phyloP scores from a whole-genome alignment of 2,797 vertebrate species.

The Hipposideros larvatus region DNA sequence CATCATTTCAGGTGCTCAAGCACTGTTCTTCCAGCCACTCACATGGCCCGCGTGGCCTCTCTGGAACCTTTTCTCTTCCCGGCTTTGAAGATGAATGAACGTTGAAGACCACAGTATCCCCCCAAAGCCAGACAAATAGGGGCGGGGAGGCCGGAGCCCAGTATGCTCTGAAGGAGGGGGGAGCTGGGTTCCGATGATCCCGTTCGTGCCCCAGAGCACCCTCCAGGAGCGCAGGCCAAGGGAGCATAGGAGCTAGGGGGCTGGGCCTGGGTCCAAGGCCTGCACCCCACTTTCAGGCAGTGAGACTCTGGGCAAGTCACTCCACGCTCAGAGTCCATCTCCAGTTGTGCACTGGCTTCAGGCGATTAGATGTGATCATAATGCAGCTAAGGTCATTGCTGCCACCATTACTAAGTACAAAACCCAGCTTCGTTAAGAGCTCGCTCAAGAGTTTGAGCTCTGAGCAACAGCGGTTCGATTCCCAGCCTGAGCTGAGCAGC shows the following conservation, averaged over 20 bases:
- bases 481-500: too few relatives aligned
- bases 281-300: background rate
- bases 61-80: slow-evolving; percentile 18
- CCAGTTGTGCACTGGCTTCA: background rate
- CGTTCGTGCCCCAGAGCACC: background rate
- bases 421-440: too few relatives aligned
- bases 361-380: rapidly evolving
- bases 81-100: slow-evolving; percentile 87
- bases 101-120: slow-evolving; percentile 83
- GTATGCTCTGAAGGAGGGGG: slow-evolving; percentile 74
- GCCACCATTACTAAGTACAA: rapidly evolving
- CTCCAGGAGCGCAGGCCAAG: rapidly evolving
- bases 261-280: background rate
- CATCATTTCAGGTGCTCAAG: slow-evolving; percentile 85
- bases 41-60: slow-evolving; percentile 83
- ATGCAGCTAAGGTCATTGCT: rapidly evolving
- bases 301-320: too few relatives aligned
- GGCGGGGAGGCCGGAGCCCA: slow-evolving; percentile 80
- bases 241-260: background rate
- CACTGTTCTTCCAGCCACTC: slow-evolving; percentile 85
- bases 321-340: background rate
- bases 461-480: too few relatives aligned
- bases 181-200: background rate
- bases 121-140: slow-evolving; percentile 80
- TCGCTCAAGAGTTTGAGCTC: too few relatives aligned